phyloP scores from a whole-genome alignment of 2,888 invertebrate species.

The Halocaridina rubra region DNA sequence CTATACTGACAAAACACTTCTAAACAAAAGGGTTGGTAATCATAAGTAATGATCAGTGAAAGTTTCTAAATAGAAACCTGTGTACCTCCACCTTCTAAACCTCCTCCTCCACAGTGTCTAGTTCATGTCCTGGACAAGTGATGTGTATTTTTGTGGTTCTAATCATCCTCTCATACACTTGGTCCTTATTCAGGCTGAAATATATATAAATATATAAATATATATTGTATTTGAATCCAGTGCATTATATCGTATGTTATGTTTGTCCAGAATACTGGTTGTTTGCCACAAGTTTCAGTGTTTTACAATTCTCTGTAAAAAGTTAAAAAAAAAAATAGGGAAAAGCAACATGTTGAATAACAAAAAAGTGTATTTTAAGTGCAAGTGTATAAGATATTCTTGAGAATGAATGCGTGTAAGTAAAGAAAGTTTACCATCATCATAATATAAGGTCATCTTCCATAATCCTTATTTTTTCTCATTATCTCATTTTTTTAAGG shows the following conservation, averaged over 20 bases:
- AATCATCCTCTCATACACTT: constrained; percentile 21
- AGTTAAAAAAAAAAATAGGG: neutral
- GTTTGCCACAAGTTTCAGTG: constrained; percentile 56
- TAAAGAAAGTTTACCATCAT: constrained; percentile 54
- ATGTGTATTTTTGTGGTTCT: constrained; percentile 34
- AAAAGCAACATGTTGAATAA: constrained; percentile 29
- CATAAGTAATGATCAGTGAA: no score
- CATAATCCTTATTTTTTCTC: constrained; percentile 54
- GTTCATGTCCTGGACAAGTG: constrained; percentile 42
- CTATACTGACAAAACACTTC: no score
- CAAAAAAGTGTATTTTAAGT: constrained; percentile 27
- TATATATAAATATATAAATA: constrained; percentile 36
- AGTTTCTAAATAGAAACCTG: no score
- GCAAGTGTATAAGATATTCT: constrained; percentile 44
- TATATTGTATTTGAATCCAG: constrained; percentile 40
- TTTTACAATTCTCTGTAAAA: constrained; percentile 51
- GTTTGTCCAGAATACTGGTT: constrained; percentile 56
- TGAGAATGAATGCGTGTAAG: constrained; percentile 52
- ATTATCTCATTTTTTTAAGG: constrained; percentile 41
- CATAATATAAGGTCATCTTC: constrained; percentile 53
- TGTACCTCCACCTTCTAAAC: no score
- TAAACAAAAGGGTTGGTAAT: no score
- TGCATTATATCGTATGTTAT: constrained; percentile 58
- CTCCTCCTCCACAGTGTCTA: constrained; percentile 23
- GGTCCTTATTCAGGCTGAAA: constrained; percentile 41